Evolutionary conservation across 2,113 vertebrate genomes (phyloP).

Genomic region (Labeo catla): DNA sequence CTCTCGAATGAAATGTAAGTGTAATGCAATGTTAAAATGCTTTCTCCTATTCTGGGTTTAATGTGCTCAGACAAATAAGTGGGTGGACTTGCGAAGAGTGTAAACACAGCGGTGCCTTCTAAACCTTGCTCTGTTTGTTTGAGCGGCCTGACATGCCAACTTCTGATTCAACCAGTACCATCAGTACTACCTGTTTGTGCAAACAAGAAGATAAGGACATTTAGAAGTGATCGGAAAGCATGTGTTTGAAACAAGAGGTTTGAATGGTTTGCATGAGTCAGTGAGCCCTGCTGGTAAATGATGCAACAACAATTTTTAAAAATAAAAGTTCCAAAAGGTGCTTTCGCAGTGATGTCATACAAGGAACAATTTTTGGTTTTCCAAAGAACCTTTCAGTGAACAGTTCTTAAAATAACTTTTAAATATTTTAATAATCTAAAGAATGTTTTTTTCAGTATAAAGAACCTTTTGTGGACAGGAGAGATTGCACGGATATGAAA

Average conservation of each 20-base stretch:
- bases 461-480: not conserved
- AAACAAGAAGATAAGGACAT: not conserved
- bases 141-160: not conserved
- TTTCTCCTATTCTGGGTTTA: not conserved
- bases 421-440: not conserved
- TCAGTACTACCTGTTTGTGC: not conserved
- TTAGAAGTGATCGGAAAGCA: not conserved
- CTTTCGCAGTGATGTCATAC: not conserved
- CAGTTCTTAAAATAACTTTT: not conserved
- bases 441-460: not conserved
- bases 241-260: not conserved
- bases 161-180: not conserved
- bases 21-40: not conserved
- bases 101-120: not conserved
- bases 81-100: not conserved
- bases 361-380: not conserved
- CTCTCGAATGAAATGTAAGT: not conserved
- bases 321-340: not conserved
- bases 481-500: not conserved
- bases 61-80: not conserved
- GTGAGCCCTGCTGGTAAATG: not conserved
- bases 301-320: not conserved
- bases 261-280: not conserved
- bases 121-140: not conserved
- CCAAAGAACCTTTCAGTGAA: not conserved